phyloP scores from a whole-genome alignment of 2,113 vertebrate species.

The Platysteira castanea region DNA sequence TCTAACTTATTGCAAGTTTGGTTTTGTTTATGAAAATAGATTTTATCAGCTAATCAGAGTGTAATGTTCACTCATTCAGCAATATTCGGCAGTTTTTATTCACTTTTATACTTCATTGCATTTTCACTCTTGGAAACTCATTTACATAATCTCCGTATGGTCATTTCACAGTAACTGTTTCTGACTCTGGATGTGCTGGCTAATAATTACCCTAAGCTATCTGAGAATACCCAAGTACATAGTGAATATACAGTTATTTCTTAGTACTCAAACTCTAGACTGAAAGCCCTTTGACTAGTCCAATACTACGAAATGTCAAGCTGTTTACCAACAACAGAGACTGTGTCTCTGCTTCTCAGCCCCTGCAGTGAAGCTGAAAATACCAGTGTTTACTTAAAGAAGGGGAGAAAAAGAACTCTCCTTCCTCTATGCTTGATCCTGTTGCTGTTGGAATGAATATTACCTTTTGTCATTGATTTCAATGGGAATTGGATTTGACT shows the following conservation, averaged over 20 bases:
- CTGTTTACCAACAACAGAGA: conserved; percentile 44
- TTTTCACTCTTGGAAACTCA: conserved; percentile 41
- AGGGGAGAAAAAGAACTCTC: not conserved
- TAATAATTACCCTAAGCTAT: conserved; percentile 39
- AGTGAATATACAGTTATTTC: not conserved
- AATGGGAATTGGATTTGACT: not conserved
- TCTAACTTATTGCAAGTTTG: not conserved
- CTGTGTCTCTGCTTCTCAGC: conserved; percentile 6
- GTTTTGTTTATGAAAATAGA: not conserved
- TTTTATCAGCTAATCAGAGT: not conserved
- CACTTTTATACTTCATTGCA: conserved; percentile 36
- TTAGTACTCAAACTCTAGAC: not conserved
- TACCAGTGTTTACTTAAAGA: not conserved
- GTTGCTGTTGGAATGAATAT: not conserved
- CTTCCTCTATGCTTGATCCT: not conserved
- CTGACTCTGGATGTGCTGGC: conserved; percentile 9
- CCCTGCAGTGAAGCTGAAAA: conserved; percentile 36
- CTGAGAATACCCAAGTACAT: not conserved
- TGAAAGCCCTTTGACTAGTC: conserved; percentile 15
- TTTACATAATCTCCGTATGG: conserved; percentile 62
- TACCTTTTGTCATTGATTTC: not conserved
- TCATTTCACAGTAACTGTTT: conserved; percentile 59
- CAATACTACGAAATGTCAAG: conserved; percentile 7
- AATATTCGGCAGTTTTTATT: not conserved
- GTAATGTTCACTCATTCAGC: not conserved